Conservation (phyloP, 2,113 vertebrate genomes). For the Nothocercus julius region DNA sequence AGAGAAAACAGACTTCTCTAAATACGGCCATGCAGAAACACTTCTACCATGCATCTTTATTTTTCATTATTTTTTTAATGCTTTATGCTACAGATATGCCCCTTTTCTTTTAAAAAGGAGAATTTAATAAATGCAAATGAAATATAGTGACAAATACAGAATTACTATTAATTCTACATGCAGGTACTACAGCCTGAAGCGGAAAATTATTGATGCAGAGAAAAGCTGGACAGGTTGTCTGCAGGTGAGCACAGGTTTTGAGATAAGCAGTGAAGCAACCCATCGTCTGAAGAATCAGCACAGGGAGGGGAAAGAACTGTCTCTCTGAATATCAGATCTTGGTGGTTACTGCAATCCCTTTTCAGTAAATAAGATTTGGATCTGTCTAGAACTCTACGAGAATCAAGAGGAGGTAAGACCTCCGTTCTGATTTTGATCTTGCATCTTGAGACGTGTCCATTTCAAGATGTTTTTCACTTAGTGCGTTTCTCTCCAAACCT, state of each 20-base stretch:
- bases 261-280: slow-evolving; percentile 39
- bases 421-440: slow-evolving; percentile 44
- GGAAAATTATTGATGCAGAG: background rate
- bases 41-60: background rate
- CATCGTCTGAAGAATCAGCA: slow-evolving; percentile 32
- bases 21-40: background rate
- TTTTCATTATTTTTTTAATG: background rate
- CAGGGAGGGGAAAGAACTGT: slow-evolving; percentile 27
- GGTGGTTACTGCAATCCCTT: slow-evolving; percentile 35
- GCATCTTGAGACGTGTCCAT: background rate
- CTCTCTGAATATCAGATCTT: slow-evolving; percentile 35
- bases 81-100: background rate
- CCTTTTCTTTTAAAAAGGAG: background rate
- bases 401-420: slow-evolving; percentile 6
- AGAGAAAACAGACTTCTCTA: background rate
- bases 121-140: background rate
- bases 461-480: slow-evolving; percentile 35
- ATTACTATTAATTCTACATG: background rate
- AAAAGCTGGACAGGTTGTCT: slow-evolving; percentile 27
- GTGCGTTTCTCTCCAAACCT: background rate
- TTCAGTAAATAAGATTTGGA: slow-evolving; percentile 32
- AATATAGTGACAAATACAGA: background rate
- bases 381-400: background rate
- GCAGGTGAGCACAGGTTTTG: background rate
- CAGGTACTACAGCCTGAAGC: background rate